Evolutionary conservation across 2,888 invertebrate genomes (phyloP).

Genomic region (Acheta domesticus): DNA sequence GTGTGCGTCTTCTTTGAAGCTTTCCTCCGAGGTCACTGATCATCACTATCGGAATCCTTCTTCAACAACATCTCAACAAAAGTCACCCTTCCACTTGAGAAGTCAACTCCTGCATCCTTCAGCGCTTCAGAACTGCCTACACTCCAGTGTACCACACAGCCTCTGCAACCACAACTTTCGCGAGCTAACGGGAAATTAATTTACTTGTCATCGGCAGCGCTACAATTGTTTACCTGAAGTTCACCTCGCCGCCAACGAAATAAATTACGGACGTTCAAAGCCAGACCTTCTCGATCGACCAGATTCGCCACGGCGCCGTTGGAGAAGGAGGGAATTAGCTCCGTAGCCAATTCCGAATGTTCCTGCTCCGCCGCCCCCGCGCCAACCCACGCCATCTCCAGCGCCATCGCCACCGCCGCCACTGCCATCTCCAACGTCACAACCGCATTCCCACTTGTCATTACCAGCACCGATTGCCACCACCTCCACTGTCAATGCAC

Average conservation of each 20-base stretch:
- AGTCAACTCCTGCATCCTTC: no score
- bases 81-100: no score
- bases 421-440: neutral
- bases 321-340: neutral
- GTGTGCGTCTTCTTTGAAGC: no score
- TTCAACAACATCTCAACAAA: no score
- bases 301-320: neutral
- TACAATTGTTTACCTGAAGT: constrained; percentile 18
- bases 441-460: neutral
- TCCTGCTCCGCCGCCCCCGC: neutral
- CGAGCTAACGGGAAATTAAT: neutral
- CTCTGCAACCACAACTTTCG: neutral
- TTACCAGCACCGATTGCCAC: no score
- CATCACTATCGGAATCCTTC: no score
- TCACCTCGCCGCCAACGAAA: neutral
- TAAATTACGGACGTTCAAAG: constrained; percentile 18
- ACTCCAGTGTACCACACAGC: no score
- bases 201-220: constrained; percentile 8
- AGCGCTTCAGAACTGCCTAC: no score
- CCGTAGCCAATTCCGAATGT: constrained; percentile 9
- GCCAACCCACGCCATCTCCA: neutral
- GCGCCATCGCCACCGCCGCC: neutral
- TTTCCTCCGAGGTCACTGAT: no score
- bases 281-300: constrained; percentile 18
- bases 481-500: no score